Evolutionary conservation across 1,140 invertebrate species (phyloP), one percentile per base, ranked within the genome.

Genomic region (Drosophila malerkotliana): DNA sequence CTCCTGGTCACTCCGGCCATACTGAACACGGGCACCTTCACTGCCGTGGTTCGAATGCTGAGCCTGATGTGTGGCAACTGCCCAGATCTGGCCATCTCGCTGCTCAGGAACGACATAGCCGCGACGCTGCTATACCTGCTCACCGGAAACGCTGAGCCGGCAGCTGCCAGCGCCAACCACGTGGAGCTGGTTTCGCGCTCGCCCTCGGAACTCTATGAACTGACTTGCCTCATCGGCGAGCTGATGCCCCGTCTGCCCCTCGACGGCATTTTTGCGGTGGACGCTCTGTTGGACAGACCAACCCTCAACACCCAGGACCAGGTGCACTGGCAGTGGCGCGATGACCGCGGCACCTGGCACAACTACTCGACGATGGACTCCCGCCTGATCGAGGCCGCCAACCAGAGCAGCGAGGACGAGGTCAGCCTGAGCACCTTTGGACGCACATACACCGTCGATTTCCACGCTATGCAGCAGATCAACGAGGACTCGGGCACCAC

Each of bases 391-490:
- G 93, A 98, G 94, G 96, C 97, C 82, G 98, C 98, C 53, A 97
- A 98, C 92, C 95, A 97, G 90, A 96, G 96, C 89, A 97, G 97
- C 34, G 98, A 99, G 92, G 98, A 99, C 92, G 98, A 99, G 93
- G 96, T 99, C 63, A 98, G 96, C 89, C 93, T 99, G 48, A 97
- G 96, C 34, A 97, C 97, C 12, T 94, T 98, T 91, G 97, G 97
- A 62, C 94, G 97, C 80, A 98, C 97, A 8, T 99, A 99, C 92
- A 98, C 97, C 1, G 96, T 99, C 71, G 98, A 99, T 93, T 97
- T 99, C 83, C 96, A 98, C 92, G 96, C 97, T 76, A 98, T 99
- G 97, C 98, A 99, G 92, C 98, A 99, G 94, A 98, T 99, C 72
- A 99, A 99, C 92, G 98, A 99, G 93, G 98, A 99, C 92, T 98